Evolutionary conservation across 2,113 vertebrate genomes (phyloP).

Genomic region (Sula dactylatra): DNA sequence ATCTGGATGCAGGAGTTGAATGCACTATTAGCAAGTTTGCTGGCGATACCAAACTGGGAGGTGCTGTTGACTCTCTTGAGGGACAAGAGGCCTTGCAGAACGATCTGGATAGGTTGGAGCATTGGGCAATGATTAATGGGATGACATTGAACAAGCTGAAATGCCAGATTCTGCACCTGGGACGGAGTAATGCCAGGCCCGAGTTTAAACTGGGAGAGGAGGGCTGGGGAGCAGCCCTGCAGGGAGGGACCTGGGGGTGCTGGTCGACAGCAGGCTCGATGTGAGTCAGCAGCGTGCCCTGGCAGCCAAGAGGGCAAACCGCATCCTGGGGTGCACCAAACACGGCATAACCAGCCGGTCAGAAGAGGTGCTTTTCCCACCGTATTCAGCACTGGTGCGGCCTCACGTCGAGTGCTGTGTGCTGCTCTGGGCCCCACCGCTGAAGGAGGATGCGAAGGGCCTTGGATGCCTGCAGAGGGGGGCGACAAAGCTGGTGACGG

Average conservation of each 20-base stretch:
- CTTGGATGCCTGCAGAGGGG: not conserved
- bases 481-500: not conserved
- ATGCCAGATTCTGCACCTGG: not conserved
- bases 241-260: not conserved
- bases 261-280: not conserved
- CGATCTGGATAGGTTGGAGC: not conserved
- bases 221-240: not conserved
- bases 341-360: not conserved
- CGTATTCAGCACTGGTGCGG: accelerated
- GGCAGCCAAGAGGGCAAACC: not conserved
- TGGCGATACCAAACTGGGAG: not conserved
- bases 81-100: not conserved
- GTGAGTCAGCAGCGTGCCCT: not conserved
- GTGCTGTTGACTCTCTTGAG: not conserved
- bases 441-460: not conserved
- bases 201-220: not conserved
- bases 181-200: accelerated
- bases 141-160: not conserved
- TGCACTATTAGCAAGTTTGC: not conserved
- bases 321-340: not conserved
- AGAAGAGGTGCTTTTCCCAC: not conserved
- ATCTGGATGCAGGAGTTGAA: not conserved
- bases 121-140: not conserved
- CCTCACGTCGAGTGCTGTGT: not conserved
- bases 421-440: not conserved